Evolutionary conservation across 2,797 vertebrate species (phyloP).

Genomic region (Spondyliosoma cantharus): DNA sequence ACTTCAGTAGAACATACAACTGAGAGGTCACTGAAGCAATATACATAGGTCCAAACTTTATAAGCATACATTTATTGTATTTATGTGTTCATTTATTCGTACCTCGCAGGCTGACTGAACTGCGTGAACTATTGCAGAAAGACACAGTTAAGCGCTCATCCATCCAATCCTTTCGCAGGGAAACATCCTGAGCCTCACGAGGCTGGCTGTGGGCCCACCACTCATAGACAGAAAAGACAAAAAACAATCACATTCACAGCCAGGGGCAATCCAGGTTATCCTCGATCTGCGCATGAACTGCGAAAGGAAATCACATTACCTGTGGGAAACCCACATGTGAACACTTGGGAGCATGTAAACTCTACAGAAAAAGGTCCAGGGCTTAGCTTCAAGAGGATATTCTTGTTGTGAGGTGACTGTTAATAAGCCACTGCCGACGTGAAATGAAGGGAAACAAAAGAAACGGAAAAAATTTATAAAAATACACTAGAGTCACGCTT

Average conservation of each 20-base stretch:
- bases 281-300: neutral
- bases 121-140: neutral
- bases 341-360: neutral
- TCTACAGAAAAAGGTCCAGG: neutral
- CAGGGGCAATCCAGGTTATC: neutral
- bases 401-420: neutral
- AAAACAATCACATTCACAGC: slow-evolving; percentile 11
- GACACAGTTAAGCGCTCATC: neutral
- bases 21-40: neutral
- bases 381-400: neutral
- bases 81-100: neutral
- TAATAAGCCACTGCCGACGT: neutral
- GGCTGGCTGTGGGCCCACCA: neutral
- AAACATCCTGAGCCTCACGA: neutral
- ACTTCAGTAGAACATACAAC: neutral
- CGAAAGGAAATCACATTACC: neutral
- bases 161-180: neutral
- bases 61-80: neutral
- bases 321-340: slow-evolving; percentile 2
- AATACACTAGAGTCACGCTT: neutral
- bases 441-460: neutral
- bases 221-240: neutral
- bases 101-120: neutral
- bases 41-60: neutral
- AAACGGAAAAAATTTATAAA: neutral